Evolutionary conservation across 1,140 invertebrate genomes (phyloP).

Genomic region (Gonatopus flavifemur): DNA sequence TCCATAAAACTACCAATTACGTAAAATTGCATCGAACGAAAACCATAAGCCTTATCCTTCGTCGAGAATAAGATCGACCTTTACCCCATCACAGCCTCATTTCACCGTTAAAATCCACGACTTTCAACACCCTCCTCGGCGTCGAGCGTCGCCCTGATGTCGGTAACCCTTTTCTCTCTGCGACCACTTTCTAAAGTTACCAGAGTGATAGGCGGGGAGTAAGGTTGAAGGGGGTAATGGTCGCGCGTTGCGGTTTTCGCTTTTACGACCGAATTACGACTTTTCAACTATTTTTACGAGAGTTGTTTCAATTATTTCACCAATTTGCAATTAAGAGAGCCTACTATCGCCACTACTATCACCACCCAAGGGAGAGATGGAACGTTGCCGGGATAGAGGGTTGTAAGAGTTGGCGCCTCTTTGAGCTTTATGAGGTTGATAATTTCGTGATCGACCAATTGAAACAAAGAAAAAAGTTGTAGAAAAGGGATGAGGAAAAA

Average conservation of each 20-base stretch:
- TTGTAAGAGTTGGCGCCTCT: slow-evolving; percentile 36
- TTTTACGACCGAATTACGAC: slow-evolving; percentile 53
- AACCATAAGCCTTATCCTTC: slow-evolving; percentile 39
- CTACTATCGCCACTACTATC: slow-evolving; percentile 18
- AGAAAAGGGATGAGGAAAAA: no score
- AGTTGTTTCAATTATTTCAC: slow-evolving; percentile 58
- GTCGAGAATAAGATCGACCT: slow-evolving; percentile 29
- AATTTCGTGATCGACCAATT: slow-evolving; percentile 48
- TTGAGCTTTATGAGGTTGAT: slow-evolving; percentile 43
- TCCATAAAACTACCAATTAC: no score
- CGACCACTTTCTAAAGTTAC: slow-evolving; percentile 29
- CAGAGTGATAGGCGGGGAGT: slow-evolving; percentile 23
- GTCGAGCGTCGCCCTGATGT: slow-evolving; percentile 1
- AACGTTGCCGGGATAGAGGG: slow-evolving; percentile 15
- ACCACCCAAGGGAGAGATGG: no score
- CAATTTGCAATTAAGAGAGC: slow-evolving; percentile 54
- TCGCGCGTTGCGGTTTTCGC: slow-evolving; percentile 45
- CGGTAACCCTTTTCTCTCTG: slow-evolving; percentile 23
- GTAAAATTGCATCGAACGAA: slow-evolving; percentile 23
- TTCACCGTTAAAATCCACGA: slow-evolving; percentile 25
- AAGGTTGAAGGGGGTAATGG: slow-evolving; percentile 34
- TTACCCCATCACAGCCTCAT: no score
- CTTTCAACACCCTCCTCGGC: slow-evolving; percentile 19
- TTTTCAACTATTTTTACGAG: slow-evolving; percentile 57
- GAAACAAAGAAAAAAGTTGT: slow-evolving; percentile 20